phyloP scores from a whole-genome alignment of 2,888 invertebrate genomes.

The Ochropacha duplaris region DNA sequence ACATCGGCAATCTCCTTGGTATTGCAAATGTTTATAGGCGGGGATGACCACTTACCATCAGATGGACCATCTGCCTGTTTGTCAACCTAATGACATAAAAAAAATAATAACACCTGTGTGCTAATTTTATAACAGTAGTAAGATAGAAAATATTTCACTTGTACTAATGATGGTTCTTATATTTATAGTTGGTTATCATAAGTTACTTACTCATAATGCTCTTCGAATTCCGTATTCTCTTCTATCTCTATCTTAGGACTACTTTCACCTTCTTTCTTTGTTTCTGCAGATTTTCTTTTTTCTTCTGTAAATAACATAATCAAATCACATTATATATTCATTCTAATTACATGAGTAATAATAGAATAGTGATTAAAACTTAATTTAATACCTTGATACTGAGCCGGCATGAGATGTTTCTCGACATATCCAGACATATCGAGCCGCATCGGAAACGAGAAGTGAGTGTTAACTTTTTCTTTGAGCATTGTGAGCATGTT shows the following conservation, averaged over 20 bases:
- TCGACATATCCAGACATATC: conserved; percentile 98
- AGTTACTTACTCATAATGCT: conserved; percentile 88
- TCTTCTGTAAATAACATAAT: conserved; percentile 77
- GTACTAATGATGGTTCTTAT: too few species aligned
- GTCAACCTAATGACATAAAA: too few species aligned
- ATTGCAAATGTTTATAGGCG: too few species aligned
- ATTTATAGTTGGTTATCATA: not conserved
- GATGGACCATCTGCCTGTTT: too few species aligned
- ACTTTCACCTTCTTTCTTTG: conserved; percentile 64
- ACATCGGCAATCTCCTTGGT: too few species aligned
- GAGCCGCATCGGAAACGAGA: conserved; percentile 95
- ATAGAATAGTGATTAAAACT: not conserved
- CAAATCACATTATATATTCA: not conserved
- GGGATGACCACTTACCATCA: too few species aligned
- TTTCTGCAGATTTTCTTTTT: conserved; percentile 79
- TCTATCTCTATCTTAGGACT: conserved; percentile 67
- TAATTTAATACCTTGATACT: conserved; percentile 86
- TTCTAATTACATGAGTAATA: conserved; percentile 13
- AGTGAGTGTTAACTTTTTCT: conserved; percentile 98
- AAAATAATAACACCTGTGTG: too few species aligned
- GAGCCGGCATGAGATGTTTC: conserved; percentile 95
- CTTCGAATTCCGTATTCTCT: conserved; percentile 83
- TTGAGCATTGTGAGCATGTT: conserved; percentile 99
- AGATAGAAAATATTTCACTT: too few species aligned
- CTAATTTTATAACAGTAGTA: too few species aligned